Conservation (phyloP, 1,140 invertebrate species). For the Mamestra configurata region DNA sequence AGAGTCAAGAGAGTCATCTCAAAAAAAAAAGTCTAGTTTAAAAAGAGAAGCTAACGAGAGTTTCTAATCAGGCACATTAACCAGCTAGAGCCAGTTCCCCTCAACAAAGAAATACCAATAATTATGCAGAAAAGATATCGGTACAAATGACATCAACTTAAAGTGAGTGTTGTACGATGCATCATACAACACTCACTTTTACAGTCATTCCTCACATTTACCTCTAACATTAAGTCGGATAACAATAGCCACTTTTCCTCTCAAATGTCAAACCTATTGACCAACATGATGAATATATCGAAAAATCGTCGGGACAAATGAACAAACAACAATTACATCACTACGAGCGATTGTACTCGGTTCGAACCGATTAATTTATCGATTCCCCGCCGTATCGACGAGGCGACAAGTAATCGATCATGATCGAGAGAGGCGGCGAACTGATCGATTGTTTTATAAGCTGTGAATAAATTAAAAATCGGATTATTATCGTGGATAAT, state of each 20-base stretch:
- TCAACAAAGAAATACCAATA: too few species aligned
- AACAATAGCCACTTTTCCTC: slow-evolving; percentile 29
- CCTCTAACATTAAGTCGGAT: slow-evolving; percentile 9
- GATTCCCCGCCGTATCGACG: slow-evolving; percentile 61
- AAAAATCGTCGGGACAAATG: slow-evolving; percentile 44
- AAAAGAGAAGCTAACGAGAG: too few species aligned
- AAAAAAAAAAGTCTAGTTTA: too few species aligned
- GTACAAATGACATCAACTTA: too few species aligned
- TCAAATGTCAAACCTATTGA: slow-evolving; percentile 44
- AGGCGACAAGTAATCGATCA: slow-evolving; percentile 71
- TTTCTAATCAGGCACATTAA: too few species aligned
- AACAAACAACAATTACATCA: slow-evolving; percentile 54
- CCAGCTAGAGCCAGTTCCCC: too few species aligned
- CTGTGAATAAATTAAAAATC: slow-evolving; percentile 71
- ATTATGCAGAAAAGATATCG: too few species aligned
- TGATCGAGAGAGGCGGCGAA: slow-evolving; percentile 62
- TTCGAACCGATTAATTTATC: slow-evolving; percentile 68
- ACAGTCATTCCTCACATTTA: not conserved
- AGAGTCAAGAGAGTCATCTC: too few species aligned
- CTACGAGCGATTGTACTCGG: slow-evolving; percentile 42
- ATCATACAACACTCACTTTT: too few species aligned
- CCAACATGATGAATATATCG: slow-evolving; percentile 39
- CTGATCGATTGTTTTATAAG: slow-evolving; percentile 67
- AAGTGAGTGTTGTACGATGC: too few species aligned
- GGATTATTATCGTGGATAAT: slow-evolving; percentile 61